Evolutionary conservation across 1,140 invertebrate genomes (phyloP).

Genomic region (Drosophila gunungcola): DNA sequence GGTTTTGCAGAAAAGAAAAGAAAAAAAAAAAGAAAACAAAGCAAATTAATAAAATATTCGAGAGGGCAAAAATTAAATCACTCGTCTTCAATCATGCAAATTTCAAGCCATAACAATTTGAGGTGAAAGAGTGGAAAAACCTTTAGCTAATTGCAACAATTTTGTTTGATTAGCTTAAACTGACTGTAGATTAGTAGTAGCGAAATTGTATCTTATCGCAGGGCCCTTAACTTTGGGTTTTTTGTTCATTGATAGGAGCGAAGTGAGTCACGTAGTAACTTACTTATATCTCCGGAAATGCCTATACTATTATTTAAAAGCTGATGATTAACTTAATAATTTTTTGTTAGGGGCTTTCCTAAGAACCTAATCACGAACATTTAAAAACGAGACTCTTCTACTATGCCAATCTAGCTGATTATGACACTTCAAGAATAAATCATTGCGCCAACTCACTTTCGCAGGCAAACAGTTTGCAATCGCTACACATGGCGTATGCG

Average conservation of each 20-base stretch:
- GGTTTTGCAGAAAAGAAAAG: conserved; percentile 20
- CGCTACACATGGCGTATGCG: conserved; percentile 61
- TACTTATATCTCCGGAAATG: neutral
- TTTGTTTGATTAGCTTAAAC: conserved; percentile 41
- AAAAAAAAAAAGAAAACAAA: conserved; percentile 39
- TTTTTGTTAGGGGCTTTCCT: neutral
- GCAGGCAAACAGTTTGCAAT: conserved; percentile 5
- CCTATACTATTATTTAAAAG: neutral
- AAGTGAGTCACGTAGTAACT: neutral
- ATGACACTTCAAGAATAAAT: neutral
- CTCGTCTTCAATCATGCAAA: conserved; percentile 41
- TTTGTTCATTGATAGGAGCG: neutral
- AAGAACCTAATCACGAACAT: neutral
- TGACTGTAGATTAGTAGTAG: conserved; percentile 19
- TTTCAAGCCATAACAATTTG: conserved; percentile 13
- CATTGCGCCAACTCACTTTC: conserved; percentile 4
- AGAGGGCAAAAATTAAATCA: conserved; percentile 38
- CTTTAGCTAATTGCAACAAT: conserved; percentile 31
- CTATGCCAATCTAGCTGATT: conserved; percentile 6
- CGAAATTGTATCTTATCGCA: conserved; percentile 36
- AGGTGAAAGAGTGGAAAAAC: conserved; percentile 21
- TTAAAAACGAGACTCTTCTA: neutral
- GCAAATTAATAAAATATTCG: conserved; percentile 42
- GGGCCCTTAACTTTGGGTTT: conserved; percentile 1
- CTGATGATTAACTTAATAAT: no score